Evolutionary conservation across 2,113 vertebrate genomes (phyloP).

Genomic region (Hucho hucho): DNA sequence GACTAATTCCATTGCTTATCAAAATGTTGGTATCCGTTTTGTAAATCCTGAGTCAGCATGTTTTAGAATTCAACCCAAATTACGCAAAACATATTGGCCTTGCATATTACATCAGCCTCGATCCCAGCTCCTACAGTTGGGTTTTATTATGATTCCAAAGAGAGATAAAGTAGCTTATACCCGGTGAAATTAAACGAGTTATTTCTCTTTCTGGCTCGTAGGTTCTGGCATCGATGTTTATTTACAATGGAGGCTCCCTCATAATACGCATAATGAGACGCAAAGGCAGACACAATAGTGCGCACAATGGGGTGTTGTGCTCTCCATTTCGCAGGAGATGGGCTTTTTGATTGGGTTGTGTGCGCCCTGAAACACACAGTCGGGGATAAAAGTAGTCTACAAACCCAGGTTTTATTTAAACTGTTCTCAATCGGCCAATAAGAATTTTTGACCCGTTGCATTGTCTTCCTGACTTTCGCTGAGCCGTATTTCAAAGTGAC

Average conservation of each 20-base stretch:
- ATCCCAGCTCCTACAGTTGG: too few relatives aligned
- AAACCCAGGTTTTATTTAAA: slow-evolving; percentile 75
- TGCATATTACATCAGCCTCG: too few relatives aligned
- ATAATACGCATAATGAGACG: slow-evolving; percentile 66
- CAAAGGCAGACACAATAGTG: slow-evolving; percentile 63
- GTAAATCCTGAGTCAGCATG: too few relatives aligned
- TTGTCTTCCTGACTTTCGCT: slow-evolving; percentile 66
- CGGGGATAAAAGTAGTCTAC: slow-evolving; percentile 72
- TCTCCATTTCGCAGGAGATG: slow-evolving; percentile 63
- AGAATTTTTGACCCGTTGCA: slow-evolving; percentile 67
- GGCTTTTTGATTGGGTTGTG: slow-evolving; percentile 65
- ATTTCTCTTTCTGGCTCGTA: too few relatives aligned
- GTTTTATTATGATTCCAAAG: too few relatives aligned
- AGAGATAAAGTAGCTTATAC: too few relatives aligned
- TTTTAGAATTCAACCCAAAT: too few relatives aligned
- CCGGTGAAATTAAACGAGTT: too few relatives aligned
- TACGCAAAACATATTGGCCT: too few relatives aligned
- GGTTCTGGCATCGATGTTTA: too few relatives aligned
- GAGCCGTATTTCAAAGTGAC: slow-evolving; percentile 67
- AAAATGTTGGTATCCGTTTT: too few relatives aligned
- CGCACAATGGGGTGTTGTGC: slow-evolving; percentile 66
- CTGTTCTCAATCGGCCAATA: slow-evolving; percentile 71
- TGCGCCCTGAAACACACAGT: slow-evolving; percentile 70
- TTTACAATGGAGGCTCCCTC: too few relatives aligned
- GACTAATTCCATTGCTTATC: slow-evolving; percentile 32